These are phyloP conservation scores for Cyclura pinguis DNA, from an alignment of 2,797 vertebrate genomes.

Conservation along the genomic window DNA sequence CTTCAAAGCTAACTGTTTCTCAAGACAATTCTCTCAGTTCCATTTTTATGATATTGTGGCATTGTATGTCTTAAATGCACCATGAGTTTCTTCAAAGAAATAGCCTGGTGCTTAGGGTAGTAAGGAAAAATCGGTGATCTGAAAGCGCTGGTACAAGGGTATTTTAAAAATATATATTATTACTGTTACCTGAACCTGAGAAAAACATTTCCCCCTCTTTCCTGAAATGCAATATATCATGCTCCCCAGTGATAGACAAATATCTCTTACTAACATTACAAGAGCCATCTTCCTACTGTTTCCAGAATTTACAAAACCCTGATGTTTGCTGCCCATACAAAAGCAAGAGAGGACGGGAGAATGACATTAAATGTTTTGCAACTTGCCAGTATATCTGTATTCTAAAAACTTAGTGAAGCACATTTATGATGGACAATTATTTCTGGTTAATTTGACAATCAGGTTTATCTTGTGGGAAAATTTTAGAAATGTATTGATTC, in stretches of 20 bases:
- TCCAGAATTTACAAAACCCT: conserved; percentile 32
- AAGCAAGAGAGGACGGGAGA: conserved; percentile 44
- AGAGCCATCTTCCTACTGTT: conserved; percentile 50
- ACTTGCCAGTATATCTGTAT: conserved; percentile 26
- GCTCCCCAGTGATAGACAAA: conserved; percentile 50
- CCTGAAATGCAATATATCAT: background rate
- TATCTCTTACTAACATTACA: conserved; percentile 64
- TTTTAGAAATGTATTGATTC: conserved; percentile 39
- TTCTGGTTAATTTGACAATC: conserved; percentile 67
- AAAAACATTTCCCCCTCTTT: conserved; percentile 31
- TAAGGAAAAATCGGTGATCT: conserved; percentile 71
- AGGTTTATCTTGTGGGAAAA: conserved; percentile 45
- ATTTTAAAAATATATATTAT: conserved; percentile 11
- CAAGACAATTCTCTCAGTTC: conserved; percentile 75
- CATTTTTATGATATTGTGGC: conserved; percentile 74
- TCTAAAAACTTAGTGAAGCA: conserved; percentile 22
- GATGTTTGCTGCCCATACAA: conserved; percentile 43
- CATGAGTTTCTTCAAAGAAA: conserved; percentile 77
- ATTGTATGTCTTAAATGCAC: conserved; percentile 76
- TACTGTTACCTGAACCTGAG: conserved; percentile 57
- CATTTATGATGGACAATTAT: background rate
- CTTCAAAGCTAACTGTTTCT: conserved; percentile 79
- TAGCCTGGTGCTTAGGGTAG: conserved; percentile 69
- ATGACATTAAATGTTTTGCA: background rate
- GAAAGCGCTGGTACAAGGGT: conserved; percentile 35